Conservation (phyloP, 1,140 invertebrate genomes). For the Magallana gigas region DNA sequence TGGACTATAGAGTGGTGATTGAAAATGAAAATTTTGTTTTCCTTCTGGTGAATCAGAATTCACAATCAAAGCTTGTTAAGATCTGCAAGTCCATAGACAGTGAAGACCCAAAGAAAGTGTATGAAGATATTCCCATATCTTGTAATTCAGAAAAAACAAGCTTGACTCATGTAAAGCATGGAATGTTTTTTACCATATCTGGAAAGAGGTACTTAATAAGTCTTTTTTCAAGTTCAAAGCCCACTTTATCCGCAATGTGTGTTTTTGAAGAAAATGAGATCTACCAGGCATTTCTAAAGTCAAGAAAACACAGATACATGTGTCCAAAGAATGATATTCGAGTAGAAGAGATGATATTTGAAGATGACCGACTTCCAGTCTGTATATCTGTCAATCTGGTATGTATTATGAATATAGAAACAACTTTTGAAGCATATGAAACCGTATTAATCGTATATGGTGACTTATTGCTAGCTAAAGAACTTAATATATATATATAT, state of each 20-base stretch:
- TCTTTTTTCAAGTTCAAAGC: neutral
- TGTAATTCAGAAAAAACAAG: neutral
- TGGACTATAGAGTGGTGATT: neutral
- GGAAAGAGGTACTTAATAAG: neutral
- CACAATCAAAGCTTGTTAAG: neutral
- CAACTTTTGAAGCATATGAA: no score
- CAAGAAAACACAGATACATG: neutral
- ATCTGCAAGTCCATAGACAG: neutral
- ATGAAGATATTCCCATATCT: neutral
- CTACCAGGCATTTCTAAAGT: neutral
- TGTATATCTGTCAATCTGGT: no score
- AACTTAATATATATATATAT: no score
- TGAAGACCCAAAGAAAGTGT: neutral
- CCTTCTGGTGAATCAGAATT: neutral
- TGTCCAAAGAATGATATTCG: neutral
- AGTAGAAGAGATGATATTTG: neutral
- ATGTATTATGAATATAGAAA: no score
- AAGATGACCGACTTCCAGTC: no score
- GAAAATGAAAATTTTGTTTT: slow-evolving; percentile 4
- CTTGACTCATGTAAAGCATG: neutral
- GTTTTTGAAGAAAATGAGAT: neutral
- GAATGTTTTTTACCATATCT: neutral
- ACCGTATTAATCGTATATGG: no score
- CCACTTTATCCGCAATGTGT: neutral
- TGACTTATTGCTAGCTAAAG: no score